A percentile compares a stretch with the other conserved stretches of the same genome.
phyloP scores from a whole-genome alignment of 53 echinoderm and acorn worm species.

The Holothuria leucospilota region DNA sequence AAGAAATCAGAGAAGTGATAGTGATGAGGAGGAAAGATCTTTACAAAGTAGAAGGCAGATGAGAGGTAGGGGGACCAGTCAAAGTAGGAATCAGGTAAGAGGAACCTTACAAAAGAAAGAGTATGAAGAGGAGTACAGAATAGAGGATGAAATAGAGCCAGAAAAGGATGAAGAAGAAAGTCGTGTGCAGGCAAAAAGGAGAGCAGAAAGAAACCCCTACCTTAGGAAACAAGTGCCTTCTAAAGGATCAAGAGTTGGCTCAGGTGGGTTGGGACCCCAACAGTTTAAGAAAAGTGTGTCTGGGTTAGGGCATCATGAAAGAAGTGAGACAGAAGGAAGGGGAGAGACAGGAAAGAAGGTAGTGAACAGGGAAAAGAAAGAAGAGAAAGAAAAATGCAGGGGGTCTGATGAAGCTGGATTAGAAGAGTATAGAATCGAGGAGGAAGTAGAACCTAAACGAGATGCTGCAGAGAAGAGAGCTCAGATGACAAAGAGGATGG shows the following conservation, averaged over 20 bases:
- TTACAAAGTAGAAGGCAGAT: background rate
- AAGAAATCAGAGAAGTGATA: background rate
- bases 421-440: background rate
- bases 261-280: too few species aligned
- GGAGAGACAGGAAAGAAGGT: background rate
- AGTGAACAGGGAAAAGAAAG: background rate
- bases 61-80: background rate
- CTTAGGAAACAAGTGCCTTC: background rate
- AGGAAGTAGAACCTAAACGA: background rate
- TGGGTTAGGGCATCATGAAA: too few species aligned
- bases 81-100: background rate
- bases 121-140: slow-evolving; percentile 23
- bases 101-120: background rate
- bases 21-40: background rate
- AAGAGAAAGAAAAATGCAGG: background rate
- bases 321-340: too few species aligned
- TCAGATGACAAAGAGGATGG: background rate
- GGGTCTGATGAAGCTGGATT: background rate
- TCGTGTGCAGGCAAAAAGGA: slow-evolving; percentile 17
- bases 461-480: background rate
- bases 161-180: slow-evolving; percentile 26
- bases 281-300: too few species aligned
- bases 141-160: slow-evolving; percentile 38
- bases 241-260: too few species aligned
- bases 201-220: slow-evolving; percentile 35